Conservation (phyloP, 2,888 invertebrate species). For the Eremobia ochroleuca region DNA sequence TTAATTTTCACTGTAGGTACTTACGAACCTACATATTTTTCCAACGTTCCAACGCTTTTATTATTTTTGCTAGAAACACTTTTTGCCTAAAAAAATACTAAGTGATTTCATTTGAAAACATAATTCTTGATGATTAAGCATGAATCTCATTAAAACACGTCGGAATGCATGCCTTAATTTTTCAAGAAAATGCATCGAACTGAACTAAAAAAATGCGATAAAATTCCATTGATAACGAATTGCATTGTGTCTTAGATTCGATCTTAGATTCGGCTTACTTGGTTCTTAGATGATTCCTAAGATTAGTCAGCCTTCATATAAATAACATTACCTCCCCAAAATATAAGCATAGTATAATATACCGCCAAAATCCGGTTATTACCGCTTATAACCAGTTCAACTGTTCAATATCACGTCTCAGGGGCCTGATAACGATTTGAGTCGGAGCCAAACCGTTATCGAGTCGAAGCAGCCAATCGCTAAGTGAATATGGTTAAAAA, state of each 20-base stretch:
- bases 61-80: background rate
- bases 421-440: slow-evolving; percentile 66
- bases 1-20: background rate
- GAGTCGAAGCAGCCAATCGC: slow-evolving; percentile 50
- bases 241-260: background rate
- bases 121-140: background rate
- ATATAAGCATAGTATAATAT: slow-evolving; percentile 5
- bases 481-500: slow-evolving; percentile 64
- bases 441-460: slow-evolving; percentile 61
- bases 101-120: background rate
- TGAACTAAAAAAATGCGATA: background rate
- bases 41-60: background rate
- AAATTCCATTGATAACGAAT: too few relatives aligned
- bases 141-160: background rate
- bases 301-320: background rate
- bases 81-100: background rate
- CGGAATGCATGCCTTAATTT: background rate
- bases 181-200: background rate
- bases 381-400: slow-evolving; percentile 46
- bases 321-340: slow-evolving; percentile 7
- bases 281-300: background rate
- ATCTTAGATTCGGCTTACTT: background rate
- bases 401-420: slow-evolving; percentile 64
- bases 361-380: slow-evolving; percentile 34
- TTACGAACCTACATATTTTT: background rate